Evolutionary conservation across 1,140 invertebrate genomes (phyloP).

Genomic region (Liolophura sinensis): DNA sequence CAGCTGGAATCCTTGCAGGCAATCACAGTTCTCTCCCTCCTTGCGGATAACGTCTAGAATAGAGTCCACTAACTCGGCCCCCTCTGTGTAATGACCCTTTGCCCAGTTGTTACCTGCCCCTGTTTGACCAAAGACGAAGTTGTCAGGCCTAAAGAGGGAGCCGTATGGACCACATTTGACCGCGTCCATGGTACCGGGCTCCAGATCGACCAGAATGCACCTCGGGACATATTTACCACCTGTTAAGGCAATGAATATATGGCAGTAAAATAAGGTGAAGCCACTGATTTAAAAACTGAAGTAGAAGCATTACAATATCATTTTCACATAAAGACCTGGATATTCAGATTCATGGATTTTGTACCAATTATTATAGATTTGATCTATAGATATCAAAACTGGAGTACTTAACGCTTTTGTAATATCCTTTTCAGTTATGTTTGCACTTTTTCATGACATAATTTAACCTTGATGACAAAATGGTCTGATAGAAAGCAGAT

Average conservation of each 20-base stretch:
- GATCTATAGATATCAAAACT: no score
- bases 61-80: constrained; percentile 83
- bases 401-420: no score
- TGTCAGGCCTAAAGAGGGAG: constrained; percentile 83
- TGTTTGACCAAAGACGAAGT: constrained; percentile 63
- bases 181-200: constrained; percentile 94
- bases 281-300: no score
- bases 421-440: no score
- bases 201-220: constrained; percentile 87
- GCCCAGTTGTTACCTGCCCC: constrained; percentile 88
- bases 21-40: constrained; percentile 84
- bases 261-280: no score
- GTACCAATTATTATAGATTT: no score
- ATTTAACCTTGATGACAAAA: no score
- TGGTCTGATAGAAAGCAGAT: no score
- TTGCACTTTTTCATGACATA: no score
- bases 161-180: constrained; percentile 85
- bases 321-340: no score
- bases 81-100: constrained; percentile 93
- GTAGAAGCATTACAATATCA: no score
- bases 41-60: constrained; percentile 82
- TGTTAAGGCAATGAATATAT: constrained; percentile 8
- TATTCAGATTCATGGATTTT: no score
- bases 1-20: constrained; percentile 74
- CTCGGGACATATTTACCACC: constrained; percentile 88